These are phyloP conservation scores for Pogonocichla stellata DNA, from an alignment of 2,113 vertebrate species.

Conservation along the genomic window DNA sequence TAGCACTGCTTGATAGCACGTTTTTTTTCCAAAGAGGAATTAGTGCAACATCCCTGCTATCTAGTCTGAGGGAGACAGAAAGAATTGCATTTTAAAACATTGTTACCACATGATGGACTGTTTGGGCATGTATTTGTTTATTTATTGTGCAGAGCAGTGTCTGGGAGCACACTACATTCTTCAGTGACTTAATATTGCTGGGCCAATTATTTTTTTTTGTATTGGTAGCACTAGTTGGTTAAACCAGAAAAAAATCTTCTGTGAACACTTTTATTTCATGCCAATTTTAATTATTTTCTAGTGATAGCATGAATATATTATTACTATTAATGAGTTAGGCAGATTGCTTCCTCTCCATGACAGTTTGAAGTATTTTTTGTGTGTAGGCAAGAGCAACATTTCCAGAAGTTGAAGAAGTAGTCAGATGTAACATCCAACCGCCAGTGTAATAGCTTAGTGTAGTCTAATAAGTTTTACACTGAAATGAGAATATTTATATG, in stretches of 20 bases:
- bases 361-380: not conserved
- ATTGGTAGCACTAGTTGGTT: not conserved
- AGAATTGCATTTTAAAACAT: not conserved
- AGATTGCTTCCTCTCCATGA: not conserved
- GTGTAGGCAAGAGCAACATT: not conserved
- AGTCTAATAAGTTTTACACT: not conserved
- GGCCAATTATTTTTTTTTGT: not conserved
- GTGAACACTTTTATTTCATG: not conserved
- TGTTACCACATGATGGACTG: not conserved
- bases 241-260: not conserved
- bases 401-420: not conserved
- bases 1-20: not conserved
- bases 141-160: not conserved
- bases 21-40: not conserved
- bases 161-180: not conserved
- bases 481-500: not conserved
- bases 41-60: not conserved
- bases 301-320: not conserved
- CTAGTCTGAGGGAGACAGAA: not conserved
- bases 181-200: not conserved
- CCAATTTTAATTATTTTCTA: not conserved
- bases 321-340: not conserved
- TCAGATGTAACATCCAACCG: not conserved
- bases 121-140: not conserved
- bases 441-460: not conserved